These are phyloP conservation scores for Etheostoma cragini DNA, from an alignment of 2,113 vertebrate species.

Conservation along the genomic window DNA sequence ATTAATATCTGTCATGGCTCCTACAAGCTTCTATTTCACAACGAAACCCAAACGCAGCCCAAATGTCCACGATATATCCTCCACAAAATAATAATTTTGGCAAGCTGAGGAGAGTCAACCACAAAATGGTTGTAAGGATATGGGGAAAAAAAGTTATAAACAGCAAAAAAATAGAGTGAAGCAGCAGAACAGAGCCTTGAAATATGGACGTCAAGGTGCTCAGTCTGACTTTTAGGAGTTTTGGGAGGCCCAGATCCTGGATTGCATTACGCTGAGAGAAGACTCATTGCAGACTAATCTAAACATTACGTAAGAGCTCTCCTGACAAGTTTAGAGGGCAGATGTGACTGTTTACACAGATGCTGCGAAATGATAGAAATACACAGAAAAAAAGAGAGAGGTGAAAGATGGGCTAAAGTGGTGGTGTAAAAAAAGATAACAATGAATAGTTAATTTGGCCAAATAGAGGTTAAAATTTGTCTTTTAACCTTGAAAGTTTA, in stretches of 20 bases:
- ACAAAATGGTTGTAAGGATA: constrained; percentile 45
- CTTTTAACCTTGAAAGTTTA: neutral
- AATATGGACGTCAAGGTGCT: constrained; percentile 73
- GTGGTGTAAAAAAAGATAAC: neutral
- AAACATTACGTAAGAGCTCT: constrained; percentile 77
- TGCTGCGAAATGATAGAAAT: constrained; percentile 47
- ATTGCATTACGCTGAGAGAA: constrained; percentile 62
- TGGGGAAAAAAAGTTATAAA: constrained; percentile 38
- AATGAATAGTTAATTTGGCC: neutral
- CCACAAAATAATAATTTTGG: constrained; percentile 45
- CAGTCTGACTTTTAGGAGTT: constrained; percentile 62
- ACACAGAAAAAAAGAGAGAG: constrained; percentile 29
- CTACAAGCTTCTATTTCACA: constrained; percentile 58
- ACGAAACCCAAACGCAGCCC: constrained; percentile 62
- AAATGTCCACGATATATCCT: constrained; percentile 44
- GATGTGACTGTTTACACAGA: constrained; percentile 78
- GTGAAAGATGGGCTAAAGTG: constrained; percentile 24
- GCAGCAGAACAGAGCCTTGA: constrained; percentile 48
- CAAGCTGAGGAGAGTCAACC: constrained; percentile 33
- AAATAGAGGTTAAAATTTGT: neutral
- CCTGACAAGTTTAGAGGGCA: constrained; percentile 68
- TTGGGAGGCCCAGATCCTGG: constrained; percentile 60
- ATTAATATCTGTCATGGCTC: constrained; percentile 74
- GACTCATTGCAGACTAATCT: constrained; percentile 64
- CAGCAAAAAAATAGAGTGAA: constrained; percentile 43